phyloP scores from a whole-genome alignment of 1,140 invertebrate species.

The Eueides isabella region DNA sequence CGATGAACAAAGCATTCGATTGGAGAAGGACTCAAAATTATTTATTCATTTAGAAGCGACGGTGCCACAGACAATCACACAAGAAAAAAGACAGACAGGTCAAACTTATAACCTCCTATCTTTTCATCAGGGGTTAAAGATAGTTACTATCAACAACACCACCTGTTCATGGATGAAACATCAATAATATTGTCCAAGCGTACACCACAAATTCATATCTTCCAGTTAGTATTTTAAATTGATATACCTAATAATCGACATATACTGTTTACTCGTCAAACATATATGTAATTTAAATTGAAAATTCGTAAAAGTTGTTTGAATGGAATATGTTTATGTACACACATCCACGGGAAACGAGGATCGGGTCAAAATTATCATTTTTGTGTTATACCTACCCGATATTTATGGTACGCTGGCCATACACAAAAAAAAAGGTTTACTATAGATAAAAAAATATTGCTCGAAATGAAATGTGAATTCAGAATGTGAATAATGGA shows the following conservation, averaged over 20 bases:
- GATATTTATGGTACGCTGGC: not conserved
- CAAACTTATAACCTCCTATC: too few species aligned
- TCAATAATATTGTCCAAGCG: not conserved
- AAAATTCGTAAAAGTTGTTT: conserved; percentile 20
- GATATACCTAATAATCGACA: conserved; percentile 22
- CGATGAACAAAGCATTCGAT: too few species aligned
- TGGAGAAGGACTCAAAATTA: too few species aligned
- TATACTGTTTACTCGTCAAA: not conserved
- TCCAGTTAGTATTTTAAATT: conserved; percentile 8
- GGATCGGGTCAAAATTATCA: conserved; percentile 23
- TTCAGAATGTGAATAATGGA: not conserved
- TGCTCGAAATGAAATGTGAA: not conserved
- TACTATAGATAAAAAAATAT: conserved; percentile 6
- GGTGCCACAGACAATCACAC: too few species aligned
- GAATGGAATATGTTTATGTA: conserved; percentile 24
- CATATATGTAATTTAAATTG: conserved; percentile 20
- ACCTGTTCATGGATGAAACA: not conserved
- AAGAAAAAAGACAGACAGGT: too few species aligned
- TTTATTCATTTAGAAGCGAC: too few species aligned
- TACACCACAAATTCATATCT: not conserved
- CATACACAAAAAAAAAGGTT: conserved; percentile 5
- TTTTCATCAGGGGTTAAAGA: not conserved
- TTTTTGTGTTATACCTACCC: conserved; percentile 12
- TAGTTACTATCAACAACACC: not conserved
- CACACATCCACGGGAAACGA: conserved; percentile 16